phyloP scores from a whole-genome alignment of 2,113 vertebrate species.

The Gnathonemus longibarbis region DNA sequence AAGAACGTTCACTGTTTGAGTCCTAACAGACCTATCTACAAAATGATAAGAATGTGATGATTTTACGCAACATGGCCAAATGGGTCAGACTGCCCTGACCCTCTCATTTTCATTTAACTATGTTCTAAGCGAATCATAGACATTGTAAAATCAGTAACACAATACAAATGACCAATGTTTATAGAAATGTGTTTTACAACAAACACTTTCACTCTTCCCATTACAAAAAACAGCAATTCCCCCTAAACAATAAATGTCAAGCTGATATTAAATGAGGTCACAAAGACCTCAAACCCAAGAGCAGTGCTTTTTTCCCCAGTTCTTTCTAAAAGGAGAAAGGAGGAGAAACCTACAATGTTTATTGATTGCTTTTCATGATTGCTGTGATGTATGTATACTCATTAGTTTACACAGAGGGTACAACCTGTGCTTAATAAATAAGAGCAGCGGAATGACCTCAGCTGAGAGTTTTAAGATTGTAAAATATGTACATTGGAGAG shows the following conservation, averaged over 20 bases:
- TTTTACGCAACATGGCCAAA: conserved; percentile 34
- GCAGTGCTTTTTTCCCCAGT: neutral
- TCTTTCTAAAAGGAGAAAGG: neutral
- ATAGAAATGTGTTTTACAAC: neutral
- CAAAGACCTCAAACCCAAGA: neutral
- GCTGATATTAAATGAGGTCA: neutral
- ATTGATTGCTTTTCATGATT: conserved; percentile 14
- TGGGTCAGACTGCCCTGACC: conserved; percentile 31
- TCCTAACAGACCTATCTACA: conserved; percentile 18
- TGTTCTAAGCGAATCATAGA: neutral
- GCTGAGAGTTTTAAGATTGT: neutral
- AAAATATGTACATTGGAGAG: neutral
- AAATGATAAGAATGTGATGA: conserved; percentile 27
- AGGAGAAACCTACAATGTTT: neutral
- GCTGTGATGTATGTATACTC: neutral
- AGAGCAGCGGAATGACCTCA: neutral
- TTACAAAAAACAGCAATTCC: neutral
- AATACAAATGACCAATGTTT: neutral
- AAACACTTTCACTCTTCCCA: neutral
- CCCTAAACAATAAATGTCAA: neutral
- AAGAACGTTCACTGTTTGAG: neutral
- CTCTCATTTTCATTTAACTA: conserved; percentile 1
- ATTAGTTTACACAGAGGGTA: conserved; percentile 11
- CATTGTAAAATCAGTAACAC: neutral
- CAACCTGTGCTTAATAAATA: neutral